Percentiles rank a stretch among this genome's conserved stretches.
Conservation (phyloP, 2,113 vertebrate genomes). For the Oreochromis niloticus region DNA sequence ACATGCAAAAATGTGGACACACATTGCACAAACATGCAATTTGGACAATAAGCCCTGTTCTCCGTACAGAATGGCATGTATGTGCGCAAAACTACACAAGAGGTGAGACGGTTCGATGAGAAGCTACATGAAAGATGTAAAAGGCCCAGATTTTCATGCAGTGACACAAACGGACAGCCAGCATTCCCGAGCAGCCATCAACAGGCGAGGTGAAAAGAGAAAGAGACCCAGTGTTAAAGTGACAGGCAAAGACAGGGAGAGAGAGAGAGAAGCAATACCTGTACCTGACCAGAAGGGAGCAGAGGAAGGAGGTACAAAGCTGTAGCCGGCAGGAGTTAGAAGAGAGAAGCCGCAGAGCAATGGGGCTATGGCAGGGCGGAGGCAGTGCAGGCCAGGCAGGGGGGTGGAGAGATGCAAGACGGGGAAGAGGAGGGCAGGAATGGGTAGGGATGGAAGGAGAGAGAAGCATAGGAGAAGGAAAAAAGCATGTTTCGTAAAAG, state of each 20-base stretch:
- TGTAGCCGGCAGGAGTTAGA: conserved; percentile 93
- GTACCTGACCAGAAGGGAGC: conserved; percentile 99
- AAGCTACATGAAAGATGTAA: background rate
- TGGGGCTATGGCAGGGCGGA: conserved; percentile 82
- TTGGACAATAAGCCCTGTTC: background rate
- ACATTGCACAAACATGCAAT: conserved; percentile 3
- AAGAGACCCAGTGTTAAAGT: background rate
- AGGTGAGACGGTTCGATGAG: background rate
- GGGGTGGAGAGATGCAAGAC: conserved; percentile 60
- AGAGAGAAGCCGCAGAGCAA: conserved; percentile 96
- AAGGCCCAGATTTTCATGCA: background rate
- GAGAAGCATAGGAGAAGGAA: conserved; percentile 76
- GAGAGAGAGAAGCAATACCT: conserved; percentile 84
- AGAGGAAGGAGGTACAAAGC: conserved; percentile 96
- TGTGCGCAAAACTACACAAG: background rate
- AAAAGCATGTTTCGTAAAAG: conserved; percentile 65
- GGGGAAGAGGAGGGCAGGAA: background rate
- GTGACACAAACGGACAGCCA: conserved; percentile 7
- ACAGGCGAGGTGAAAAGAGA: background rate
- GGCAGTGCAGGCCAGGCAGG: conserved; percentile 52
- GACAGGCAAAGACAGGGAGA: background rate
- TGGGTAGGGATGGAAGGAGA: conserved; percentile 8
- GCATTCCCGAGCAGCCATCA: conserved; percentile 32
- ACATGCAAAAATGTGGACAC: background rate
- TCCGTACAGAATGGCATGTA: background rate